Evolutionary conservation across 2,888 invertebrate genomes (phyloP), one percentile per base, ranked within the genome.

Genomic region (Nomada ferruginata): DNA sequence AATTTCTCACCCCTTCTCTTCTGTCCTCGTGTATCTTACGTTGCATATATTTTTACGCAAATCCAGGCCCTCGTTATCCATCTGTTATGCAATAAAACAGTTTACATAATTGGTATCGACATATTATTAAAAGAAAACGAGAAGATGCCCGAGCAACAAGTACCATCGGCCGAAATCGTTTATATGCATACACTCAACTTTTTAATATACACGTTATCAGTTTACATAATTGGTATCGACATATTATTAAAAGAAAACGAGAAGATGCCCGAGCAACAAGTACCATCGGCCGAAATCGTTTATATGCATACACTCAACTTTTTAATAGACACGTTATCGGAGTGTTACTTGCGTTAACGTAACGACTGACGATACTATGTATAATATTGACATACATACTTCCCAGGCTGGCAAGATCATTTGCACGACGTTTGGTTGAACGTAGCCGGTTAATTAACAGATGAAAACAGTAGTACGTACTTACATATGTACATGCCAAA

Each of bases 51-150:
- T 60, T 69, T 23, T 70, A 42, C 69, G 47, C 59, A 44, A 1
- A 42, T 36, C 73, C 55, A 20, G 13, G 20, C 26, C 18, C 15
- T 5, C 55, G 13, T 75, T 79, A 76, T 79, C 78, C 57, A 63
- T 69, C 13, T 42, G 65, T 79, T 70, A 47, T 26, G 50, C 18
- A 60, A 61, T 26, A 44, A 18, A 11, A 13, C 53, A 11, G 47
- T 79, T 79, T 79, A 70, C 70, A 65, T 79, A 60, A 76, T 63
- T 44, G 23, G 13, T 26, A 42, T 50, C 44, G 57, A 10, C 26
- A 57, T 69, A 47, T 63, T 68, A 23, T 55, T 64, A 44, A 69
- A 57, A 57, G 20, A 2, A 23, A 18, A 18, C 15, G n/a, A 29
- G 50, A 15, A 52, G 53, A 47, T 15, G 11, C 11, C 11, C 7